Evolutionary conservation across 2,113 vertebrate genomes (phyloP), one percentile per base, ranked within the genome.

Genomic region (Talpa occidentalis): DNA sequence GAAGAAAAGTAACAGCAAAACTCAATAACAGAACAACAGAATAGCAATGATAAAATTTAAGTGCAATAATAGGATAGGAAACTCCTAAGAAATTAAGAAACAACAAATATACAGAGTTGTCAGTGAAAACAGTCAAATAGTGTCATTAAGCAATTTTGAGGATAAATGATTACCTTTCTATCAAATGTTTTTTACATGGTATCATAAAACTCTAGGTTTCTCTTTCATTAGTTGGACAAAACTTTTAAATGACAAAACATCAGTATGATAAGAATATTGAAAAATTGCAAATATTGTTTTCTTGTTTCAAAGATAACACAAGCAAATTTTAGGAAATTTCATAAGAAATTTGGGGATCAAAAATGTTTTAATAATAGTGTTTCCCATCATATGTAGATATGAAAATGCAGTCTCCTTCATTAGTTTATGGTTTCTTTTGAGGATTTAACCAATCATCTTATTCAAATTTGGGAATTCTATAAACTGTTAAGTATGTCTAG

Each of bases 1-100:
- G 93, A 83, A 95, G 91, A 96, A 96, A 95, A 93, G 69, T 94
- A 37, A n/a, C 89, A 93, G 82, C 17, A 95, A 89, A 95, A 90
- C 79, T 88, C n/a, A 92, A 96, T 95, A 93, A 81, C 9, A 70
- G 86, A 94, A 19, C 26, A 76, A 59, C 49, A 93, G 94, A 95
- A 82, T 28, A 82, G 54, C 91, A 69, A 84, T 81, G 79, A 88
- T 86, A 91, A 94, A 96, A 79, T 1, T 72, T 59, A 96, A 84
- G 59, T 32, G 62, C 21, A 87, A 80, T 54, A 96, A 73, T 52
- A 72, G 78, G 47, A 92, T 19, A 88, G 22, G 52, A 96, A 85
- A 78, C 21, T 62, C 77, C 59, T 76, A 66, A 79, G 81, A 94
- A 92, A 92, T 12, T 49, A 64, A 88, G n/a, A 82, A 88, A 76